A percentile compares a stretch with the other conserved stretches of the same genome.
Evolutionary conservation across 2,888 invertebrate genomes (phyloP).

Genomic region (Anoplius nigerrimus): DNA sequence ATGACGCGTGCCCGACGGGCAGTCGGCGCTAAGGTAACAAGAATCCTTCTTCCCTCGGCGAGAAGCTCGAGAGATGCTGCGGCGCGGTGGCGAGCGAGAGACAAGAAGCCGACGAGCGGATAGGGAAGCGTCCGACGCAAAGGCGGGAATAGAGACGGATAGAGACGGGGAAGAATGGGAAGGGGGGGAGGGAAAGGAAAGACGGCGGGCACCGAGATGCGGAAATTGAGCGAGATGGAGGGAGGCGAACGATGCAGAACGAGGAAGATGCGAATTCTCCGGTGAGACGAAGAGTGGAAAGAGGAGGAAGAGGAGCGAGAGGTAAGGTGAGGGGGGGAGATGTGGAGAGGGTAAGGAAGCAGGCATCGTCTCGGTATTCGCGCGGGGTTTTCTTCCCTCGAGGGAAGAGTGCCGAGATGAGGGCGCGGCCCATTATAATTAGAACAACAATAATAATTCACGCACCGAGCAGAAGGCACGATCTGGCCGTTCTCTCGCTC

Average conservation of each 20-base stretch:
- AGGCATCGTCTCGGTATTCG: neutral
- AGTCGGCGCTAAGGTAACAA: constrained; percentile 20
- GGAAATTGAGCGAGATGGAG: neutral
- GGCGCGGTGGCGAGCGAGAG: too few species aligned
- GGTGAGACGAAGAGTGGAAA: constrained; percentile 18
- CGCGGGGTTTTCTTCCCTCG: constrained; percentile 9
- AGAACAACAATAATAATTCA: constrained; percentile 60
- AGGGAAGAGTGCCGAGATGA: neutral
- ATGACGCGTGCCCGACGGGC: constrained; percentile 59
- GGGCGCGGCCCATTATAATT: constrained; percentile 54
- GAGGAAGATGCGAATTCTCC: constrained; percentile 22
- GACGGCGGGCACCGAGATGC: neutral
- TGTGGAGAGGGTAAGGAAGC: constrained; percentile 13
- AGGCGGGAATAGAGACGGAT: too few species aligned
- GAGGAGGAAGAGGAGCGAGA: constrained; percentile 5
- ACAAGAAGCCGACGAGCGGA: too few species aligned
- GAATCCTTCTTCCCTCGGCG: constrained; percentile 15
- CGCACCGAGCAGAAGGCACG: constrained; percentile 32
- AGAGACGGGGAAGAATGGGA: neutral
- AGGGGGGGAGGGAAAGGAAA: neutral
- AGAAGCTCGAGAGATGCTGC: neutral
- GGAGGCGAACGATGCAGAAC: neutral
- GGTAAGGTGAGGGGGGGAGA: constrained; percentile 11
- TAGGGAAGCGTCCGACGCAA: too few species aligned
- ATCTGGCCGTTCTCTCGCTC: constrained; percentile 17